Evolutionary conservation across 2,888 invertebrate genomes (phyloP), one percentile per base, ranked within the genome.

Genomic region (Fragum whitleyi): DNA sequence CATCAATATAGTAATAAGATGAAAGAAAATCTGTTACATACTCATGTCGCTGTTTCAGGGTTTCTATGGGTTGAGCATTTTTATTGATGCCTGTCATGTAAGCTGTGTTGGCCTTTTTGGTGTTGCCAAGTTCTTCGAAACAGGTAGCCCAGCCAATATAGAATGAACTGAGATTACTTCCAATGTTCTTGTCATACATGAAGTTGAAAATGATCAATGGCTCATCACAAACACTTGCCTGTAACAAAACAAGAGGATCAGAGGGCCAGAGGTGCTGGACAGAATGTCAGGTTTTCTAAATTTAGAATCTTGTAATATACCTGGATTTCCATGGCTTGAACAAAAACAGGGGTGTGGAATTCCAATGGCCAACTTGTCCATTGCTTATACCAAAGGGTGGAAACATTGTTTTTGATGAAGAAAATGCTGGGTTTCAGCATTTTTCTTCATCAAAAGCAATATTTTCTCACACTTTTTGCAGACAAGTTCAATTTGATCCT

Each of bases 71-170:
- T 91, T 97, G 96, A 1, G 98, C 98, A 47, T 95, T 95, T 71
- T 96, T 96, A 65, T 96, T 95, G 59, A 97, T 95, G 0, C 98
- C 98, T 87, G 96, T 94, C 90, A 96, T 95, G 92, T 97, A 97
- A 29, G 98, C 96, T 89, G 96, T 95, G 93, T 97, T 96, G 0
- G 98, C 98, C 91, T 96, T 96, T 92, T 96, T 96, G 89, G 96
- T 96, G 95, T 98, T 97, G 32, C 96, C 96, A 65, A 95, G 95
- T 86, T 96, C 96, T 93, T 98, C 98, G 90, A 97, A 96, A 90
- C 97, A 97, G 92, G 96, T 97, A 0, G 98, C 97, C 97, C 98
- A 98, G 16, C 97, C 96, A 88, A 96, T 96, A 93, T 98, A 98
- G 92, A 98, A 96, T 88, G 96, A 96, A 0, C 98, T 96, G 85